phyloP scores from a whole-genome alignment of 2,888 invertebrate genomes.

The Diplolepis rosae region DNA sequence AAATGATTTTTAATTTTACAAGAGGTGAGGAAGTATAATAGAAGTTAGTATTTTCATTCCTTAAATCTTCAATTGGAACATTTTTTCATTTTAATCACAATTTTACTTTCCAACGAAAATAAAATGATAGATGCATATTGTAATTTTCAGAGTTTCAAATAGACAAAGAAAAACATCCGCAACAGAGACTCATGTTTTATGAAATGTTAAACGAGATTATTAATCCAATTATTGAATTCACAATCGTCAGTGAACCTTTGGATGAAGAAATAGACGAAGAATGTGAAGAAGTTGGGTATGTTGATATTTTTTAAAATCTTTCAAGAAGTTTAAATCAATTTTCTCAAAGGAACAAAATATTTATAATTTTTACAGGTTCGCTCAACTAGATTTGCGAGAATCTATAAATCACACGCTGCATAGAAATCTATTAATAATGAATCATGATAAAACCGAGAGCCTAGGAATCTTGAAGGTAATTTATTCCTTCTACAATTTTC shows the following conservation, averaged over 20 bases:
- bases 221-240: conserved; percentile 60
- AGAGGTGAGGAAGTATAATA: conserved; percentile 53
- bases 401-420: conserved; percentile 45
- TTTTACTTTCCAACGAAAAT: no score
- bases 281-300: conserved; percentile 65
- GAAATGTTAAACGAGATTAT: conserved; percentile 56
- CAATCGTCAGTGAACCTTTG: conserved; percentile 62
- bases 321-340: background rate
- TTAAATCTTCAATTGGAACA: no score
- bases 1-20: conserved; percentile 54
- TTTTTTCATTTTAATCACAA: background rate
- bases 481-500: background rate
- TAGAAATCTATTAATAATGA: conserved; percentile 53
- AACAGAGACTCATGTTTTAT: conserved; percentile 54
- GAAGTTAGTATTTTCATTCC: conserved; percentile 38
- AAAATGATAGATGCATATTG: no score
- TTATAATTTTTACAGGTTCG: conserved; percentile 51
- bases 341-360: background rate
- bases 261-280: conserved; percentile 60
- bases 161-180: conserved; percentile 52
- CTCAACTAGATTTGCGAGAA: conserved; percentile 60
- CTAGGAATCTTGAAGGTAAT: conserved; percentile 63
- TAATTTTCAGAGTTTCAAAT: conserved; percentile 60
- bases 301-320: background rate
- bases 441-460: conserved; percentile 45